Percentiles rank a stretch among this genome's conserved stretches.
phyloP scores from a whole-genome alignment of 1,140 invertebrate genomes.

The Trialeurodes vaporariorum region DNA sequence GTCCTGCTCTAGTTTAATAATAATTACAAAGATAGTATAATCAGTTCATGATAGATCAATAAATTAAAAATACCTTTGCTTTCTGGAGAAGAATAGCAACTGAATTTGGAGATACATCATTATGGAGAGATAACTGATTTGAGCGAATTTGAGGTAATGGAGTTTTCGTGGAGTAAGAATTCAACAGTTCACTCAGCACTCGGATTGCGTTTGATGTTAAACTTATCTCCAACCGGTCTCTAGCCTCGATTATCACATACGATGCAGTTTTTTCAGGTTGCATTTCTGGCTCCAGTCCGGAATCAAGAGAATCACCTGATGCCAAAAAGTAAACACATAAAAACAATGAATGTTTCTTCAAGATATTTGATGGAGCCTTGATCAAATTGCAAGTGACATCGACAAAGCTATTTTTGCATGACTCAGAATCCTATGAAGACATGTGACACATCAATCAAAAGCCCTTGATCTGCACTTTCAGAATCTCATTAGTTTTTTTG shows the following conservation, averaged over 20 bases:
- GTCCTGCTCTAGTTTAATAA: no score
- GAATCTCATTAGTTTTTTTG: no score
- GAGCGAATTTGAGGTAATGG: background rate
- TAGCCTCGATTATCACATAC: slow-evolving; percentile 53
- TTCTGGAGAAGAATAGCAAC: slow-evolving; percentile 23
- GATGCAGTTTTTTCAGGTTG: slow-evolving; percentile 41
- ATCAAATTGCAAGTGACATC: no score
- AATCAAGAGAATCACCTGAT: slow-evolving; percentile 33
- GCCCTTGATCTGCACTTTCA: no score
- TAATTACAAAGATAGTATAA: no score
- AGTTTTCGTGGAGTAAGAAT: slow-evolving; percentile 26
- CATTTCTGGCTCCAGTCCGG: slow-evolving; percentile 38
- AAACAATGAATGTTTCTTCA: no score
- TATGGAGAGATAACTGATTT: slow-evolving; percentile 17
- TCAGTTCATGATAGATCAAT: no score
- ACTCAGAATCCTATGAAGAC: no score
- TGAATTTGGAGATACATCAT: slow-evolving; percentile 24
- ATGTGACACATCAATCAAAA: no score
- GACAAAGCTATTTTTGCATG: no score
- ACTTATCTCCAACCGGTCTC: slow-evolving; percentile 54
- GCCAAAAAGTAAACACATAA: slow-evolving; percentile 10
- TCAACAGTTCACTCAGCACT: slow-evolving; percentile 46
- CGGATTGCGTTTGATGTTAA: slow-evolving; percentile 48
- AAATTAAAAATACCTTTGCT: slow-evolving; percentile 21
- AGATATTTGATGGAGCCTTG: no score